A percentile compares a stretch with the other conserved stretches of the same genome.
Evolutionary conservation across 2,113 vertebrate genomes (phyloP).

Genomic region (Microcebus griseorufus): DNA sequence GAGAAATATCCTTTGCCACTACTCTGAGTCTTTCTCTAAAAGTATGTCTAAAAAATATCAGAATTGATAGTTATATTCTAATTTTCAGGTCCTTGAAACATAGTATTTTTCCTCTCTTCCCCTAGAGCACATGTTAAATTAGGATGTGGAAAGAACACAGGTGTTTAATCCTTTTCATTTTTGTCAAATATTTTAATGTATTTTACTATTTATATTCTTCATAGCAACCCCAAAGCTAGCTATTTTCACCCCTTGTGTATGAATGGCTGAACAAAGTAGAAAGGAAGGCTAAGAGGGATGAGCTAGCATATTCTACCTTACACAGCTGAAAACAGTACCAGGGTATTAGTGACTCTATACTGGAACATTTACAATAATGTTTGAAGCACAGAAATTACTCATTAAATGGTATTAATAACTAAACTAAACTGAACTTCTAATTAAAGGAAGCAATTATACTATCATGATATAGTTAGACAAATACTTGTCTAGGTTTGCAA

Average conservation of each 20-base stretch:
- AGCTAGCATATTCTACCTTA: background rate
- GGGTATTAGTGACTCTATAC: background rate
- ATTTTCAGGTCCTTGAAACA: background rate
- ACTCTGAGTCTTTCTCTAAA: background rate
- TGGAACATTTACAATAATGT: background rate
- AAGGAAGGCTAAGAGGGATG: rapidly evolving
- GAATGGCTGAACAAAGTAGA: background rate
- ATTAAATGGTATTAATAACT: background rate
- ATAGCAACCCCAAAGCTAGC: background rate
- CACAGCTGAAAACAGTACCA: background rate
- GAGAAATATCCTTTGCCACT: background rate
- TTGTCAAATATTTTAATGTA: background rate
- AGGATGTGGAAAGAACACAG: background rate
- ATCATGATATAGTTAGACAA: background rate
- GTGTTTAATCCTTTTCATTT: background rate
- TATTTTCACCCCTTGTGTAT: background rate
- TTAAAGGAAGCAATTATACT: background rate
- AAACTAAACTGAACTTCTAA: background rate
- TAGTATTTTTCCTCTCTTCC: background rate
- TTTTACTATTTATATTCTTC: background rate
- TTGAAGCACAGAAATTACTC: background rate
- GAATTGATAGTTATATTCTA: background rate
- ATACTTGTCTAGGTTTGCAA: background rate
- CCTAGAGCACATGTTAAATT: background rate
- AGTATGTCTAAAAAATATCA: background rate